Evolutionary conservation across 2,888 invertebrate genomes (phyloP).

Genomic region (Oscheius sp.): DNA sequence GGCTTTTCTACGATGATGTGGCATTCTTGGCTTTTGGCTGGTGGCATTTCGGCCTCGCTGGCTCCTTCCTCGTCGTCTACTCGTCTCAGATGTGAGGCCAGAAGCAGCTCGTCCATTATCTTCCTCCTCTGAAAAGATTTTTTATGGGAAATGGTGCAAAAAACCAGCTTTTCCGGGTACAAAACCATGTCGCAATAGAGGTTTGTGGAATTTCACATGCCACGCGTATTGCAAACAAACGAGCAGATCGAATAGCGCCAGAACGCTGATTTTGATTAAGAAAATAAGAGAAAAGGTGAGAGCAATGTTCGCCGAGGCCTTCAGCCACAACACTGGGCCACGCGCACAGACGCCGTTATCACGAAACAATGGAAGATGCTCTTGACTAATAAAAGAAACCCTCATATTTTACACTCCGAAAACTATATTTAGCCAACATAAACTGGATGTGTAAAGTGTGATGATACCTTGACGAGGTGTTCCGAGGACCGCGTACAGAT

Average conservation of each 20-base stretch:
- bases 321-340: too few relatives aligned
- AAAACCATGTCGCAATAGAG: not conserved
- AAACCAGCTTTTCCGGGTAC: too few relatives aligned
- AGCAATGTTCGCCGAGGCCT: not conserved
- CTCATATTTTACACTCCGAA: too few relatives aligned
- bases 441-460: too few relatives aligned
- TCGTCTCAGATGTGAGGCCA: conserved; percentile 51
- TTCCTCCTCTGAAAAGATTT: conserved; percentile 29
- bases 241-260: not conserved
- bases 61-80: conserved; percentile 24
- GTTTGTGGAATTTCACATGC: not conserved
- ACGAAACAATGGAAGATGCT: too few relatives aligned
- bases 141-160: not conserved
- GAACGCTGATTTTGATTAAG: not conserved
- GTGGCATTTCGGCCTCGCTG: not conserved
- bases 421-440: too few relatives aligned
- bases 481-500: conserved; percentile 32
- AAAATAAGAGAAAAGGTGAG: not conserved
- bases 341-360: too few relatives aligned
- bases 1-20: conserved; percentile 44
- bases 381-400: too few relatives aligned
- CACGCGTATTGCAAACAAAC: not conserved
- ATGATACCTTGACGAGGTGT: conserved; percentile 22
- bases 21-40: not conserved
- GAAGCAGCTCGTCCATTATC: conserved; percentile 51